Base-by-base conservation (phyloP, 2,113 vertebrate species). In the Donacobius atricapilla region DNA sequence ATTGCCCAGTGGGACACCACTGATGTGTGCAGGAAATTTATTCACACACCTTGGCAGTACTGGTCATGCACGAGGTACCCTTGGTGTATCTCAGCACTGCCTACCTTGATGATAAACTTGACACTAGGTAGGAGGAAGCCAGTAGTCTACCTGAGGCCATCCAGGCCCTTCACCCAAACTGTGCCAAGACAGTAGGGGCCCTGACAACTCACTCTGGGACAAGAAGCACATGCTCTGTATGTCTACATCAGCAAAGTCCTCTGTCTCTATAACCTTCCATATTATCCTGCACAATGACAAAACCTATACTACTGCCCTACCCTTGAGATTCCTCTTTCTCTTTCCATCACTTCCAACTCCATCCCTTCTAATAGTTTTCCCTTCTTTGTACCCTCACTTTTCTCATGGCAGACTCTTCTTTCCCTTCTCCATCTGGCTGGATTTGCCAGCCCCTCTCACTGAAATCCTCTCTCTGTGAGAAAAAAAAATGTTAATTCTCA, bases 1-100 rank as follows among this genome's bases (percentile, higher is more conserved):
- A 17, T 17, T 0, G 0, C 14, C 18, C 39, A 25, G 31, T 33
- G 50, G 50, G 61, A 65, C 33, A 70, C 5, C 25, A 53, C n/a
- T 85, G 53, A 68, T 28, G 23, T 6, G 20, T 35, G 37, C 27
- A 85, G 57, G 30, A 33, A 37, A 60, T 70, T 70, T 54, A 40
- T n/a, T 45, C 6, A 16, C 40, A 37, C 3, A 11, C 8, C 8
- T 69, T 57, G 48, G 27, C n/a, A 3, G 0, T 53, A 15, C 17
- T 39, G 54, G n/a, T 35, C 27, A 20, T 0, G 0, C 35, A 31
- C 6, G 22, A 37, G 17, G 27, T 47, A 40, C 19, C 7, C 11
- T 44, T 63, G 39, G 21, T 15, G 24, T 40, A 66, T 48, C 3
- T n/a, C 57, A 42, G 54, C 40, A 15, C 22, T 66, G 27, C 31